A percentile compares a stretch with the other conserved stretches of the same genome.
Evolutionary conservation across 2,888 invertebrate species (phyloP).

Genomic region (Tachina fera): DNA sequence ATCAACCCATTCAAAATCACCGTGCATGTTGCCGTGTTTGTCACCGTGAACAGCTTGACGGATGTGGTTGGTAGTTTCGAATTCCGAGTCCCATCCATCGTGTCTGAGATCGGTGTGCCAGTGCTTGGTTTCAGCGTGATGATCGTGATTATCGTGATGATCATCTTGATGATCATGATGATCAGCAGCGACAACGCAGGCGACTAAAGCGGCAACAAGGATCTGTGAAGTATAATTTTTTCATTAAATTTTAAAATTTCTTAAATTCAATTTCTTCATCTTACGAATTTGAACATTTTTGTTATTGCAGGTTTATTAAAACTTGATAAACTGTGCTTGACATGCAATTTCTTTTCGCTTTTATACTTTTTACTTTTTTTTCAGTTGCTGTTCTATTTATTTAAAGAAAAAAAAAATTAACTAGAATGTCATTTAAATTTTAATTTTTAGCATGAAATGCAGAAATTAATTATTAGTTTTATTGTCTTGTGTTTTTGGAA

Average conservation of each 20-base stretch:
- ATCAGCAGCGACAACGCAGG: slow-evolving; percentile 62
- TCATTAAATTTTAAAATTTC: neutral
- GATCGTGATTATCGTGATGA: slow-evolving; percentile 16
- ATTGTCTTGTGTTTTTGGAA: no score
- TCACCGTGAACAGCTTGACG: slow-evolving; percentile 74
- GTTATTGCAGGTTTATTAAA: slow-evolving; percentile 4
- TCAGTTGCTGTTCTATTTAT: neutral
- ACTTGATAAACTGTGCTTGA: neutral
- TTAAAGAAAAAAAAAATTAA: neutral
- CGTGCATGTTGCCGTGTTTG: slow-evolving; percentile 76
- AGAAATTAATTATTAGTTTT: neutral
- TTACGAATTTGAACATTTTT: slow-evolving; percentile 73
- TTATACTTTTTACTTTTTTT: neutral
- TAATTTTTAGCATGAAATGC: neutral
- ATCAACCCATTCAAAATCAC: slow-evolving; percentile 76
- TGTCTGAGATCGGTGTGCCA: slow-evolving; percentile 73
- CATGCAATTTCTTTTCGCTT: neutral
- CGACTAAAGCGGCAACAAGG: slow-evolving; percentile 73
- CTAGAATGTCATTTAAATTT: neutral
- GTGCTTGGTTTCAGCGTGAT: slow-evolving; percentile 72
- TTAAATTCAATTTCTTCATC: slow-evolving; percentile 13
- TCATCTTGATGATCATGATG: neutral
- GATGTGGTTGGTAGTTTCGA: slow-evolving; percentile 77
- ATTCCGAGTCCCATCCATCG: slow-evolving; percentile 75
- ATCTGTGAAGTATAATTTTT: slow-evolving; percentile 22